Percentiles rank a stretch among this genome's conserved stretches.
Evolutionary conservation across 1,140 invertebrate genomes (phyloP).

Genomic region (Ectropis grisescens): DNA sequence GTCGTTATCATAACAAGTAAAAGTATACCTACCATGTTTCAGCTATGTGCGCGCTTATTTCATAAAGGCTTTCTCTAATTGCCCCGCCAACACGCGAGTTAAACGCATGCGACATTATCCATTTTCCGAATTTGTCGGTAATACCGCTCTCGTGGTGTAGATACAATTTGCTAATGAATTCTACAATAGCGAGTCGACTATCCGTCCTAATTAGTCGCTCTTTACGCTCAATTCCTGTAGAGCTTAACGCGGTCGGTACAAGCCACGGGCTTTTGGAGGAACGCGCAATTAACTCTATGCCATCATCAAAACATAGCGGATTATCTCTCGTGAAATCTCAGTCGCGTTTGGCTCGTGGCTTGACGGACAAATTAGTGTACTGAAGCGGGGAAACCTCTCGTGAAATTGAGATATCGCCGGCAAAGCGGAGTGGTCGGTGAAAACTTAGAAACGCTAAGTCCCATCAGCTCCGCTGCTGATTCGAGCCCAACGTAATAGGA

Average conservation of each 20-base stretch:
- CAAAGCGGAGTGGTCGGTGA: constrained; percentile 33
- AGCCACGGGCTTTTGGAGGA: no score
- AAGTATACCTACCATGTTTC: no score
- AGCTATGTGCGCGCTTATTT: no score
- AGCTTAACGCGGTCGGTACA: constrained; percentile 11
- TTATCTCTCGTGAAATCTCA: background rate
- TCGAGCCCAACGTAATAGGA: constrained; percentile 25
- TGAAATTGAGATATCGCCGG: constrained; percentile 47
- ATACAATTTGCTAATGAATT: constrained; percentile 32
- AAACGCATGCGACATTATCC: no score
- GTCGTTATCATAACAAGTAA: no score
- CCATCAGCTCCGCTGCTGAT: constrained; percentile 32
- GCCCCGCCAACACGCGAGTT: no score
- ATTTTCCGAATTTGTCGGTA: constrained; percentile 20
- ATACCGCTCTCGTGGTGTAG: constrained; percentile 16
- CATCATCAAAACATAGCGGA: background rate
- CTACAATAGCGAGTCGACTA: constrained; percentile 32
- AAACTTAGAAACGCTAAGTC: constrained; percentile 61
- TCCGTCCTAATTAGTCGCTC: constrained; percentile 31
- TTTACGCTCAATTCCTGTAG: constrained; percentile 26
- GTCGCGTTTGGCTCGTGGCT: constrained; percentile 19
- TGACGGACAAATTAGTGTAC: constrained; percentile 32
- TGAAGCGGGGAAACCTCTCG: constrained; percentile 40
- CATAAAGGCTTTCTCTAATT: no score
- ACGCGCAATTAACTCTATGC: no score